Evolutionary conservation across 2,888 invertebrate genomes (phyloP).

Genomic region (Eledone cirrhosa): DNA sequence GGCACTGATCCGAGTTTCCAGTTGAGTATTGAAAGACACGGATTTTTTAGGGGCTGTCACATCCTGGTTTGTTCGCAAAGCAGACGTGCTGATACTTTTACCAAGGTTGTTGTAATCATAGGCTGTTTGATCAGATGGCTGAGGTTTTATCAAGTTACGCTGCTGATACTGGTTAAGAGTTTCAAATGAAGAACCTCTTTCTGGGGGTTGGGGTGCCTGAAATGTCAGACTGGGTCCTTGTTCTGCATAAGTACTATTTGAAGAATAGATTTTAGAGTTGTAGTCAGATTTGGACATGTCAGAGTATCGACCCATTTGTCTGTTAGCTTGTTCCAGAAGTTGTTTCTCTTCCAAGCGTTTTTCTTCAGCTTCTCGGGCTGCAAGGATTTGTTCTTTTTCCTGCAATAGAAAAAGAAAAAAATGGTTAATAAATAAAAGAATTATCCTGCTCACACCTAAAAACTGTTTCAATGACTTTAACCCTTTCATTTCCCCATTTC

Average conservation of each 20-base stretch:
- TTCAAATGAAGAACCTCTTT: constrained; percentile 87
- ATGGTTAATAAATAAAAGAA: background rate
- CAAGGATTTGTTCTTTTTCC: constrained; percentile 55
- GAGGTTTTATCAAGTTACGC: constrained; percentile 17
- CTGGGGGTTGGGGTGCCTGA: constrained; percentile 76
- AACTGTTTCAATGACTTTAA: too few relatives aligned
- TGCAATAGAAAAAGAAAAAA: constrained; percentile 6
- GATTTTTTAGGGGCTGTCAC: constrained; percentile 63
- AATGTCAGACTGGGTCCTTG: constrained; percentile 3
- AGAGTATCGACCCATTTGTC: constrained; percentile 32
- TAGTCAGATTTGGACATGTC: background rate
- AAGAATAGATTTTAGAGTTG: constrained; percentile 8
- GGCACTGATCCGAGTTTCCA: constrained; percentile 62
- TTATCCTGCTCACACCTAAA: too few relatives aligned
- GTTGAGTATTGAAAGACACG: constrained; percentile 66
- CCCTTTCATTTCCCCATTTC: too few relatives aligned
- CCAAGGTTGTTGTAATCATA: background rate
- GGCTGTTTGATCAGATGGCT: background rate
- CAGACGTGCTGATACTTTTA: constrained; percentile 30
- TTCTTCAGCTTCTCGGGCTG: constrained; percentile 68
- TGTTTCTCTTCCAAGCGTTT: constrained; percentile 47
- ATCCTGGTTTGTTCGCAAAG: constrained; percentile 40
- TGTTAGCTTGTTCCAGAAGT: background rate
- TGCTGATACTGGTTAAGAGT: constrained; percentile 76
- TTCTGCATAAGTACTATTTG: constrained; percentile 5